Evolutionary conservation across 2,797 vertebrate genomes (phyloP).

Genomic region (Falco naumanni): DNA sequence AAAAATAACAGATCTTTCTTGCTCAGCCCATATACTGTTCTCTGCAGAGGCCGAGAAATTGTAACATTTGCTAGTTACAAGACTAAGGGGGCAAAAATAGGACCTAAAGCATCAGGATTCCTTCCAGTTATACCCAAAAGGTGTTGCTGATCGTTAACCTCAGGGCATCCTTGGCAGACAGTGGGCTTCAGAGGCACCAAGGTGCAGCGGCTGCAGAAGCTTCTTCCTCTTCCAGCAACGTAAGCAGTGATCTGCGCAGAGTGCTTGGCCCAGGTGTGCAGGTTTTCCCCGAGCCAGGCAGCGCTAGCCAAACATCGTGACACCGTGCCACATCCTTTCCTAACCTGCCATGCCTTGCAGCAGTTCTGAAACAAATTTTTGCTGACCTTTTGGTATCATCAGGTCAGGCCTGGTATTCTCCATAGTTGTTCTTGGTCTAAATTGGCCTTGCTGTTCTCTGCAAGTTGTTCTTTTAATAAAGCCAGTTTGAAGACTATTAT

Average conservation of each 20-base stretch:
- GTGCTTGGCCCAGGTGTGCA: not conserved
- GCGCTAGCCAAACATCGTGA: not conserved
- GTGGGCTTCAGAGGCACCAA: not conserved
- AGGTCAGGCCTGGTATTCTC: not conserved
- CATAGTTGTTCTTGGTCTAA: not conserved
- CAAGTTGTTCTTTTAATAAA: not conserved
- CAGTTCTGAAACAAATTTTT: not conserved
- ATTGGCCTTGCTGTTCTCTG: not conserved
- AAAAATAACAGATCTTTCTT: slow-evolving; percentile 26
- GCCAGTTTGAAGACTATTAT: not conserved
- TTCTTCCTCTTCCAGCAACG: not conserved
- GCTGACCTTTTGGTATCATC: not conserved
- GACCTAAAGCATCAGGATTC: not conserved
- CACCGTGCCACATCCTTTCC: not conserved
- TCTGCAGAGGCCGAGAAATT: not conserved
- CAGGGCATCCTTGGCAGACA: not conserved
- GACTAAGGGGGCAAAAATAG: not conserved
- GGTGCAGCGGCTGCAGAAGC: not conserved
- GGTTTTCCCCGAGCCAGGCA: not conserved
- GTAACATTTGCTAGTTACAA: not conserved
- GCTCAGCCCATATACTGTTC: not conserved
- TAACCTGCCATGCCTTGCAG: not conserved
- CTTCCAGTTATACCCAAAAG: not conserved
- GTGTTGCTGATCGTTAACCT: not conserved
- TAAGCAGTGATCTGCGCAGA: not conserved